phyloP scores from a whole-genome alignment of 2,113 vertebrate species.

The Pycnonotus jocosus region DNA sequence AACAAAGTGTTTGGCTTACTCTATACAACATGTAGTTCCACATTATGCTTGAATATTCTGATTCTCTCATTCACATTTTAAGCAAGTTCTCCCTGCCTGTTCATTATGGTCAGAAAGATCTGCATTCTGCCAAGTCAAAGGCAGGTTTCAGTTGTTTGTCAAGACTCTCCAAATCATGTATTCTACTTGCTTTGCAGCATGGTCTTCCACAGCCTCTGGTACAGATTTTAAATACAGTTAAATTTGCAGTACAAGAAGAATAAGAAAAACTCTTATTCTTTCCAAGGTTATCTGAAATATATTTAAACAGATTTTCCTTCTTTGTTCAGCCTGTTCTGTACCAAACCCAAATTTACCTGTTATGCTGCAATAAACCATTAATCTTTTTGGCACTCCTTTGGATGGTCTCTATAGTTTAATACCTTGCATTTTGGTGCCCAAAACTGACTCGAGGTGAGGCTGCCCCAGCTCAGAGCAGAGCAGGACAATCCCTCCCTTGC shows the following conservation, averaged over 20 bases:
- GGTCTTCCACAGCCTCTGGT: conserved; percentile 69
- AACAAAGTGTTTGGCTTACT: conserved; percentile 60
- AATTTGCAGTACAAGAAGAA: conserved; percentile 55
- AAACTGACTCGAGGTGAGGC: not conserved
- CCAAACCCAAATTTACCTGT: not conserved
- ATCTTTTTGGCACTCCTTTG: not conserved
- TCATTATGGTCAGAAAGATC: conserved; percentile 69
- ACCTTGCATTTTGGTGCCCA: not conserved
- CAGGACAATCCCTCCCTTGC: not conserved
- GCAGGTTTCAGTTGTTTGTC: conserved; percentile 64
- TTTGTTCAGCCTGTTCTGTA: not conserved
- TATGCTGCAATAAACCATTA: not conserved
- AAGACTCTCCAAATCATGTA: conserved; percentile 61
- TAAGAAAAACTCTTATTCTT: not conserved
- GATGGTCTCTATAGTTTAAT: not conserved
- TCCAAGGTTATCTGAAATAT: not conserved
- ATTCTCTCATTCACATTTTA: conserved; percentile 63
- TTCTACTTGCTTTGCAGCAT: conserved; percentile 64
- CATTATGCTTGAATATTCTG: conserved; percentile 71
- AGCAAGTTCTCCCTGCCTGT: not conserved
- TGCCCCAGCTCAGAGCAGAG: not conserved
- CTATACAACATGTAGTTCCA: conserved; percentile 64
- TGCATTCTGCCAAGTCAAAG: conserved; percentile 69
- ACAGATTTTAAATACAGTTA: conserved; percentile 70
- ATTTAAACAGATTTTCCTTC: not conserved